Percentiles rank a stretch among this genome's conserved stretches.
phyloP scores from a whole-genome alignment of 2,888 invertebrate species.

The Habroteleia sp. region DNA sequence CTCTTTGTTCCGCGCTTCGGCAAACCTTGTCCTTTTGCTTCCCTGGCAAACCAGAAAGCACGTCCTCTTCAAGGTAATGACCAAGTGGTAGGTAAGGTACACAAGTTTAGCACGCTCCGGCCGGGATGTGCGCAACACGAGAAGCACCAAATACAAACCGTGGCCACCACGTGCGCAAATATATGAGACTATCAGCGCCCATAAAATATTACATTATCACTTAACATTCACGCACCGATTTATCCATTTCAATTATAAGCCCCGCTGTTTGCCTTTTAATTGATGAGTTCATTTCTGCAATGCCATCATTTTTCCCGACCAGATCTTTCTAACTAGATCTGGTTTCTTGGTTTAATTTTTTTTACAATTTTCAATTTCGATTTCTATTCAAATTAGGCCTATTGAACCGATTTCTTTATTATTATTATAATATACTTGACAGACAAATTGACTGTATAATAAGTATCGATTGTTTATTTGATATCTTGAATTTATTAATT shows the following conservation, averaged over 20 bases:
- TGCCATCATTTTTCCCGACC: too few species aligned
- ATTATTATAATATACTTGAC: too few species aligned
- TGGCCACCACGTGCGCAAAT: conserved; percentile 32
- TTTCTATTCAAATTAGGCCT: too few species aligned
- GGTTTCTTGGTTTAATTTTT: too few species aligned
- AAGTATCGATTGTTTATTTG: too few species aligned
- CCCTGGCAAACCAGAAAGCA: conserved; percentile 45
- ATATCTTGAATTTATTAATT: too few species aligned
- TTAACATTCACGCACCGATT: conserved; percentile 28
- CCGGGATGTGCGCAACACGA: conserved; percentile 66
- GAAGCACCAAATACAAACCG: conserved; percentile 53
- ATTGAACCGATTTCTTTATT: too few species aligned
- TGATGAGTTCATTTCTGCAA: conserved; percentile 13
- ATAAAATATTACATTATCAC: conserved; percentile 33
- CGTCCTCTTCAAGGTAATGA: conserved; percentile 70
- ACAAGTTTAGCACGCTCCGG: conserved; percentile 31
- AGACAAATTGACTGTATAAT: too few species aligned
- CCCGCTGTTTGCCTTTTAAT: conserved; percentile 9
- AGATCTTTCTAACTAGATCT: too few species aligned
- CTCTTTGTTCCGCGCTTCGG: conserved; percentile 15
- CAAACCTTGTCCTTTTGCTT: conserved; percentile 40
- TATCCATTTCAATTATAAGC: conserved; percentile 29
- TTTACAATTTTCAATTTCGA: too few species aligned
- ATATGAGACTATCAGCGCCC: conserved; percentile 22
- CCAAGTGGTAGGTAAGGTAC: conserved; percentile 68